Evolutionary conservation across 1,140 invertebrate species (phyloP), one percentile per base, ranked within the genome.

Genomic region (Solen grandis): DNA sequence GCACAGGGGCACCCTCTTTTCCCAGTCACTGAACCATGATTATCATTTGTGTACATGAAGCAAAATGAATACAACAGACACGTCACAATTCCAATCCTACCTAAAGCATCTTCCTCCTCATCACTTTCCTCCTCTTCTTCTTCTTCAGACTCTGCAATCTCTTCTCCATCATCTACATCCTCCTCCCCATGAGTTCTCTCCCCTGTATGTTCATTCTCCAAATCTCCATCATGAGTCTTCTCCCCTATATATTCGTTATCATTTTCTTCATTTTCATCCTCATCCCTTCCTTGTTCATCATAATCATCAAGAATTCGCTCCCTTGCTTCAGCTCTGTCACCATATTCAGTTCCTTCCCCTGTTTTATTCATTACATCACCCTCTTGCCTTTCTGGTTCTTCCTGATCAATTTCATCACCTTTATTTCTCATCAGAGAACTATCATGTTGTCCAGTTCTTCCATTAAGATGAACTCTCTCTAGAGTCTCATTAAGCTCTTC

Each of bases 211-310:
- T 38, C 74, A 70, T 54, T 27, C 5, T 54, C 68, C 27, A 3
- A 5, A 13, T 70, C 2, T 16, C 29, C 52, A 54, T 10, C 8
- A 54, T 54, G 22, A 22, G 55, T 62, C 38, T 55, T 38, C 5
- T 5, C 29, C 38, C 22, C 33, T 66, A 33, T n/a, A 54, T 5
- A 10, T n/a, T 13, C 60, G 46, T 22, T 50, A 54, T 36, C 60
- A 76, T 81, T 69, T 36, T 65, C 65, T 46, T 63, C 66, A 62
- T 68, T 55, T 22, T 33, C 63, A 57, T 70, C 60, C 50, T 74
- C 25, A 68, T 74, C 74, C 65, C 13, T 74, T 68, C 33, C 59
- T 46, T 50, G 19, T 83, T 97, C 96, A 97, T 94, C 16, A 27
- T 80, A n/a, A 57, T 46, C 27, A 69, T 60, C 76, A 59, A 41